Percentiles rank a stretch among this genome's conserved stretches.
Conservation (phyloP, 2,888 invertebrate genomes). For the Didymodactylos carnosus region DNA sequence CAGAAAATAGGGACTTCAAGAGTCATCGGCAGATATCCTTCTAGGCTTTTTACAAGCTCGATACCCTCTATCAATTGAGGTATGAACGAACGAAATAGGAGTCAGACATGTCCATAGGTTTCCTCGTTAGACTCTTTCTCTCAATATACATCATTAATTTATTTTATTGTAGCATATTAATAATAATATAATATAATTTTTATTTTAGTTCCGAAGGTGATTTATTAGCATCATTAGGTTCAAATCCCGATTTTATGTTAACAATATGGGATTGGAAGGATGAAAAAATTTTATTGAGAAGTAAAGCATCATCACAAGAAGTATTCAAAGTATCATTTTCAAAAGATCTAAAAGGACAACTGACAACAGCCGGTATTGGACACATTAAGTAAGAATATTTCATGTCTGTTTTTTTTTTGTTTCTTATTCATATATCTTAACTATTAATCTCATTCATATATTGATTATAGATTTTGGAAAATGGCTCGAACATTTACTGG, state of each 20-base stretch:
- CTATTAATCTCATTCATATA: slow-evolving; percentile 40
- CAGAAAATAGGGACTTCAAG: too few species aligned
- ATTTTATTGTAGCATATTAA: not conserved
- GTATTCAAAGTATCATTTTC: slow-evolving; percentile 62
- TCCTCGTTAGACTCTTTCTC: too few species aligned
- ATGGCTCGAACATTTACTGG: slow-evolving; percentile 76
- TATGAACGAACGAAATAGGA: too few species aligned
- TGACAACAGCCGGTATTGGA: slow-evolving; percentile 52
- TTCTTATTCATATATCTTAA: not conserved
- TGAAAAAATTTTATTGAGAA: slow-evolving; percentile 52
- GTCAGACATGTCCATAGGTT: too few species aligned
- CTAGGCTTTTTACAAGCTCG: too few species aligned
- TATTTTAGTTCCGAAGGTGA: slow-evolving; percentile 53
- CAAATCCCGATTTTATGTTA: slow-evolving; percentile 62
- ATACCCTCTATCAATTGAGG: too few species aligned
- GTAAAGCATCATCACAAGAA: slow-evolving; percentile 62
- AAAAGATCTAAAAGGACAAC: slow-evolving; percentile 52
- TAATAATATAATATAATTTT: not conserved
- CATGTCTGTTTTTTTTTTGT: too few species aligned
- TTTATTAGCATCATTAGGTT: slow-evolving; percentile 58
- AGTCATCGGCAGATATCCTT: too few species aligned
- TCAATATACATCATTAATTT: too few species aligned
- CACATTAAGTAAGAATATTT: slow-evolving; percentile 28
- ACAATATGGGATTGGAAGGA: slow-evolving; percentile 72
- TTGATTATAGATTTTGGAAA: slow-evolving; percentile 73